Conservation (phyloP, 2,797 vertebrate genomes). For the Pogonophryne albipinna region DNA sequence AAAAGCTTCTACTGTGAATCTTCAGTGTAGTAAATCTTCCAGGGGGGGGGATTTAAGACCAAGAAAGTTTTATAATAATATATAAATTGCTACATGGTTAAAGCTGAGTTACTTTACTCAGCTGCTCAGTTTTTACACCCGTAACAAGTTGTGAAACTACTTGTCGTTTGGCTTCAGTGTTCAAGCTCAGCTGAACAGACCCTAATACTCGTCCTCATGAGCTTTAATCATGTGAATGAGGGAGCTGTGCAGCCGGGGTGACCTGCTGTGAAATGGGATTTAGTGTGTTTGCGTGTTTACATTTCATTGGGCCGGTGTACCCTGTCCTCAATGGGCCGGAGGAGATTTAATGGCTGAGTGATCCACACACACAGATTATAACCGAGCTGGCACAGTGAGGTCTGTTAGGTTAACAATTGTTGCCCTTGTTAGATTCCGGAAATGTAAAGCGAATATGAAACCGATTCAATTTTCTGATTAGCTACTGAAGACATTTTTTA, state of each 20-base stretch:
- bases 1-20: slow-evolving; percentile 11
- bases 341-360: slow-evolving; percentile 56
- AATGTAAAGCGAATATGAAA: not conserved
- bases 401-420: slow-evolving; percentile 25
- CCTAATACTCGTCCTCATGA: slow-evolving; percentile 48
- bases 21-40: not conserved
- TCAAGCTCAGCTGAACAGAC: slow-evolving; percentile 34
- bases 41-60: not conserved
- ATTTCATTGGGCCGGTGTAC: slow-evolving; percentile 19
- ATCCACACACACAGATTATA: slow-evolving; percentile 33
- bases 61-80: not conserved
- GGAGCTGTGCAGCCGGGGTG: slow-evolving; percentile 26
- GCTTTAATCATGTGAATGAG: slow-evolving; percentile 46
- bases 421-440: slow-evolving; percentile 32
- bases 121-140: slow-evolving; percentile 29
- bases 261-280: slow-evolving; percentile 70
- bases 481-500: not conserved
- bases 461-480: slow-evolving; percentile 16
- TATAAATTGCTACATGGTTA: not conserved
- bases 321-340: slow-evolving; percentile 7
- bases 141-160: slow-evolving; percentile 26
- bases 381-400: slow-evolving; percentile 16
- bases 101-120: slow-evolving; percentile 6
- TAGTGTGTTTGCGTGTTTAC: slow-evolving; percentile 2
- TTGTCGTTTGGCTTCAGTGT: slow-evolving; percentile 23